Conservation (phyloP, 2,888 invertebrate genomes). For the Prosapia bicincta region DNA sequence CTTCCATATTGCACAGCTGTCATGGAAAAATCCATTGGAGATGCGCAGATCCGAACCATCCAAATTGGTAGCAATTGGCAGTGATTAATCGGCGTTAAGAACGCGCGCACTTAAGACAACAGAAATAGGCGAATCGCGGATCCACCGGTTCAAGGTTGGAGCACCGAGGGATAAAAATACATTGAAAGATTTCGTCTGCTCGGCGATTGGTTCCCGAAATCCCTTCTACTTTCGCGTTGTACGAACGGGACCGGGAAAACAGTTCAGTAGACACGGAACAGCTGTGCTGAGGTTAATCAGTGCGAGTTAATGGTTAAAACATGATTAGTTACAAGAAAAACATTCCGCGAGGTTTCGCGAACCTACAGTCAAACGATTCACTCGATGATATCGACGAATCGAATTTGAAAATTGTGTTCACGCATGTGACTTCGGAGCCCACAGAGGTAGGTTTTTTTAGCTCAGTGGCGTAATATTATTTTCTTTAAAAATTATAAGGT, state of each 20-base stretch:
- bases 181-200: neutral
- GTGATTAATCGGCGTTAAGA: neutral
- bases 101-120: neutral
- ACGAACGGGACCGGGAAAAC: neutral
- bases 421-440: neutral
- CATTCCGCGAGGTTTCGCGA: slow-evolving; percentile 5
- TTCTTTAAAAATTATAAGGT: too few relatives aligned
- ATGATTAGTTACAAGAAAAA: slow-evolving; percentile 25
- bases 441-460: neutral
- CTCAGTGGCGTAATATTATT: too few relatives aligned
- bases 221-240: neutral
- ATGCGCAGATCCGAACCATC: neutral
- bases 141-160: neutral
- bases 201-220: neutral
- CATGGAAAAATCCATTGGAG: neutral
- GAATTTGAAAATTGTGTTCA: slow-evolving; percentile 21
- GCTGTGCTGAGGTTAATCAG: neutral
- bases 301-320: neutral
- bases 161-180: neutral
- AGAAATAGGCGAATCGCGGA: neutral
- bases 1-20: neutral
- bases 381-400: slow-evolving; percentile 22
- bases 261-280: neutral
- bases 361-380: slow-evolving; percentile 18
- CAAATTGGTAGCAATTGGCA: neutral